Evolutionary conservation across 2,113 vertebrate species (phyloP), one percentile per base, ranked within the genome.

Genomic region (Orthonyx spaldingii): DNA sequence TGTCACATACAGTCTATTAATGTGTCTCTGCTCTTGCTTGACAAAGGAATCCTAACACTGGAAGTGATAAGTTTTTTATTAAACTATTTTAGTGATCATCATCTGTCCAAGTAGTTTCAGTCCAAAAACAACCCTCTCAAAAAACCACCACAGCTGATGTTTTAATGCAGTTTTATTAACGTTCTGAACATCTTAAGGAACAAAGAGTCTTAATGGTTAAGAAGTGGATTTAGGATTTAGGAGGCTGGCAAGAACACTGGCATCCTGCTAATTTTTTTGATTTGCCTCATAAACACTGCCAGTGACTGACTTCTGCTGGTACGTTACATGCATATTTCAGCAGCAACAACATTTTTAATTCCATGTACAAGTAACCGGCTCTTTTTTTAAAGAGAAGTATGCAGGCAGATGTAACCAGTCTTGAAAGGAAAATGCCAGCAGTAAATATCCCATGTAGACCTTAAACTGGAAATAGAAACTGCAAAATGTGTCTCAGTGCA

Each of bases 321-420:
- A 32, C 69, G 57, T 86, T 71, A 41, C 41, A 80, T 72, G 27
- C 53, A 57, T 95, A 89, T 93, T 95, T 96, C 74, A 93, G 64
- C 56, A 91, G 42, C 0, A 0, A 30, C 71, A 74, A 8, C 16
- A 24, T 61, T 80, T 79, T 32, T n/a, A 61, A 72, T 57, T 82
- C 57, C 13, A 10, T 9, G n/a, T 93, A 65, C 46, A 66, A 80
- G 63, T 50, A 71, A 63, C 57, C 4, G 11, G 13, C 33, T 93
- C 61, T 74, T 70, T 87, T 47, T 89, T 74, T 17, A 61, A 95
- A 76, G 23, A 61, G 65, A 41, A 28, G 1, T 49, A 22, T 33
- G 16, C 27, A 49, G 65, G 9, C 15, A 47, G 42, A 64, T 3
- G 3, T 57, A 79, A 79, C 47, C 35, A 53, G 32, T 69, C 66